Conservation (phyloP, 37 sponge, comb jelly and placozoan species). For the Halichondria panicea region DNA sequence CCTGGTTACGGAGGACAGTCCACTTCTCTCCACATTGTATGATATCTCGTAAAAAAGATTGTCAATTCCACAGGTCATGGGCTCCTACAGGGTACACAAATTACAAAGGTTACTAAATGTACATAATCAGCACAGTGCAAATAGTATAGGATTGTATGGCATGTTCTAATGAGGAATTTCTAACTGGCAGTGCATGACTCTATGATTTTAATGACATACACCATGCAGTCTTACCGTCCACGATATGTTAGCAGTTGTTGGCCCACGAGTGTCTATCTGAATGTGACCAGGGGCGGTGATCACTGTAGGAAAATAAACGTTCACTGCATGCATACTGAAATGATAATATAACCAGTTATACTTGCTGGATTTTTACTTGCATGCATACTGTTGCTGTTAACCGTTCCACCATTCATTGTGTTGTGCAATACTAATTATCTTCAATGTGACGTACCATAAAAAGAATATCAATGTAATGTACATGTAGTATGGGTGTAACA, state of each 20-base stretch:
- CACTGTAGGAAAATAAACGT: neutral
- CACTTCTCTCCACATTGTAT: neutral
- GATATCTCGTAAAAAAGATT: neutral
- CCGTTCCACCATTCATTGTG: no score
- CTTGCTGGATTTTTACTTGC: neutral
- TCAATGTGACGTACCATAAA: no score
- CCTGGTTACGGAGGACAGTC: neutral
- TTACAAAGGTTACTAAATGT: neutral
- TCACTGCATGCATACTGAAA: neutral
- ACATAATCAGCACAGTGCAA: neutral
- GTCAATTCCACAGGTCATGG: neutral
- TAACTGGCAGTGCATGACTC: no score
- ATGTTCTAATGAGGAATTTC: no score
- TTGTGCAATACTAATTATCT: no score
- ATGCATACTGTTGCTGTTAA: no score
- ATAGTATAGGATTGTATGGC: no score
- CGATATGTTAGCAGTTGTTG: neutral
- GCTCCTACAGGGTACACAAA: neutral
- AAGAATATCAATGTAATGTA: no score
- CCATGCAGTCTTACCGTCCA: constrained; percentile 12
- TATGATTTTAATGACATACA: no score
- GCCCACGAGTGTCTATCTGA: neutral
- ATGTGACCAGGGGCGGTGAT: neutral
- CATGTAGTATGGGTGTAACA: neutral
- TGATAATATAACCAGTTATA: neutral